Conservation (phyloP, 2,797 vertebrate genomes). For the Hyperoplus lanceolatus region DNA sequence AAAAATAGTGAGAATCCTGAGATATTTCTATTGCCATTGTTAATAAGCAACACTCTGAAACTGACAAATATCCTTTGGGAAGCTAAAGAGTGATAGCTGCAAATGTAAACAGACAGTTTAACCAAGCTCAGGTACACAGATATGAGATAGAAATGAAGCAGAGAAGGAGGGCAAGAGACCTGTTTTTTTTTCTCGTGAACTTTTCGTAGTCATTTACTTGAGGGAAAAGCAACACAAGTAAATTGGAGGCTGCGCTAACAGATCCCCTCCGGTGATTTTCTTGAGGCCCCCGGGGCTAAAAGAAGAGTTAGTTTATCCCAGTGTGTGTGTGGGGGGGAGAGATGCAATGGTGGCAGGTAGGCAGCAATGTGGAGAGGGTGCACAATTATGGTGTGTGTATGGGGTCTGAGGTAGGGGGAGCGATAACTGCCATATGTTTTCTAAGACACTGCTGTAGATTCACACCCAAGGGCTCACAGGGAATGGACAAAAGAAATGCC, state of each 20-base stretch:
- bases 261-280: slow-evolving; percentile 55
- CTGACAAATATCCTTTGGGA: slow-evolving; percentile 2
- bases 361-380: slow-evolving; percentile 13
- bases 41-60: slow-evolving; percentile 28
- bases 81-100: slow-evolving; percentile 7
- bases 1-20: slow-evolving; percentile 38
- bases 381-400: slow-evolving; percentile 20
- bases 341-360: slow-evolving; percentile 30
- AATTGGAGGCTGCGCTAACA: slow-evolving; percentile 60
- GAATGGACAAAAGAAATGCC: slow-evolving; percentile 25
- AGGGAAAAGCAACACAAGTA: slow-evolving; percentile 44
- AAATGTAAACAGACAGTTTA: slow-evolving; percentile 13
- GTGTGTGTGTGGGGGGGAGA: slow-evolving; percentile 15
- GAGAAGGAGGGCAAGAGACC: slow-evolving; percentile 10
- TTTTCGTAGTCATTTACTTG: slow-evolving; percentile 40
- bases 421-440: slow-evolving; percentile 55
- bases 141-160: not conserved
- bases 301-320: slow-evolving; percentile 57
- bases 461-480: slow-evolving; percentile 21
- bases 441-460: slow-evolving; percentile 11
- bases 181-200: slow-evolving; percentile 8
- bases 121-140: slow-evolving; percentile 10
- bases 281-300: slow-evolving; percentile 45
- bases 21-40: slow-evolving; percentile 56
- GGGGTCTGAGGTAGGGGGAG: slow-evolving; percentile 34